Evolutionary conservation across 2,888 invertebrate species (phyloP).

Genomic region (Idaea aversata): DNA sequence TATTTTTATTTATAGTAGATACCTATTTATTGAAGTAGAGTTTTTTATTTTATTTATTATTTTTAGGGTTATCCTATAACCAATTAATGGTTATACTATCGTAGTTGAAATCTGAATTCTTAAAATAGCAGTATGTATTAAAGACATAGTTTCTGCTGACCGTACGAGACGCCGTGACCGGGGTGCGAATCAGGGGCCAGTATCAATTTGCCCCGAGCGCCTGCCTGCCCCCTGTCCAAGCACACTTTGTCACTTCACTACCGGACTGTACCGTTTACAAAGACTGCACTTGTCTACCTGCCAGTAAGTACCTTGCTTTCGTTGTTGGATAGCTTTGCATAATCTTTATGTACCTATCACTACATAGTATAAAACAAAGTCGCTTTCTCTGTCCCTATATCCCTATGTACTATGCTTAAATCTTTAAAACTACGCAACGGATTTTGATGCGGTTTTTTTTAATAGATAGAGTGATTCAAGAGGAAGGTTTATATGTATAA

Average conservation of each 20-base stretch:
- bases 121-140: neutral
- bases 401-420: too few relatives aligned
- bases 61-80: too few relatives aligned
- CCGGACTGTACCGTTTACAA: neutral
- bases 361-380: too few relatives aligned
- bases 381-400: too few relatives aligned
- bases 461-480: too few relatives aligned
- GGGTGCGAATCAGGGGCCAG: slow-evolving; percentile 62
- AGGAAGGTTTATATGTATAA: too few relatives aligned
- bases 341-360: slow-evolving; percentile 3
- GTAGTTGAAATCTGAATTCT: neutral
- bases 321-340: slow-evolving; percentile 15
- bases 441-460: too few relatives aligned
- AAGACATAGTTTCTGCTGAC: slow-evolving; percentile 36
- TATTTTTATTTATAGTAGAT: too few relatives aligned
- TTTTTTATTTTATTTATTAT: too few relatives aligned
- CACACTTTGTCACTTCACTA: slow-evolving; percentile 14
- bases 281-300: neutral
- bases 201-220: slow-evolving; percentile 63
- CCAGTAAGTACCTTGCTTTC: neutral
- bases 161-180: slow-evolving; percentile 54
- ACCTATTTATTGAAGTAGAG: too few relatives aligned
- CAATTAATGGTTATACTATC: neutral
- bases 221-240: slow-evolving; percentile 15
- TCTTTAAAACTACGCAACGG: too few relatives aligned